Conservation (phyloP, 2,888 invertebrate species). For the Endotricha flammealis region DNA sequence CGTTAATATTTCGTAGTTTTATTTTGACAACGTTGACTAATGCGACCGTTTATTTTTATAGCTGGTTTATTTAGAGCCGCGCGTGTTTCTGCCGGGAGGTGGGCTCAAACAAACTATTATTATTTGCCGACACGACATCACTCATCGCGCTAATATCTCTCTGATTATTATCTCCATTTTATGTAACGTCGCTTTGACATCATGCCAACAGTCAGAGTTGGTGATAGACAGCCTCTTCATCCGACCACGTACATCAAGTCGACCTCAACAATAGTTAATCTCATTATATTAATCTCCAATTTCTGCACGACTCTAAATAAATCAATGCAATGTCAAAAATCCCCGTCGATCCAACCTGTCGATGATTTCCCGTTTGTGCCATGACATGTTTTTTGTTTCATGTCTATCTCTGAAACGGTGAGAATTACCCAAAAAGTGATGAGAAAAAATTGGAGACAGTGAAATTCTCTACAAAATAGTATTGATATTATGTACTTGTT, state of each 20-base stretch:
- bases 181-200: slow-evolving; percentile 58
- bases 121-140: slow-evolving; percentile 69
- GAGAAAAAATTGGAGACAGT: too few relatives aligned
- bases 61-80: slow-evolving; percentile 64
- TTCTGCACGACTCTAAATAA: too few relatives aligned
- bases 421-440: too few relatives aligned
- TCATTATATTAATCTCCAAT: too few relatives aligned
- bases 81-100: slow-evolving; percentile 57
- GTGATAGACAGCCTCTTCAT: slow-evolving; percentile 33
- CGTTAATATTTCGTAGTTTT: slow-evolving; percentile 61
- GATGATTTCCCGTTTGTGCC: too few relatives aligned
- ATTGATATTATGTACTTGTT: too few relatives aligned
- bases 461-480: too few relatives aligned
- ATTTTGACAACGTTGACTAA: slow-evolving; percentile 75
- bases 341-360: too few relatives aligned
- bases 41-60: slow-evolving; percentile 74
- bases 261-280: background rate
- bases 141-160: slow-evolving; percentile 66
- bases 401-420: too few relatives aligned
- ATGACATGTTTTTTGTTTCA: too few relatives aligned
- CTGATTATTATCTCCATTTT: slow-evolving; percentile 63
- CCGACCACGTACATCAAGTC: slow-evolving; percentile 5
- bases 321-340: too few relatives aligned
- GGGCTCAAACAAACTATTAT: slow-evolving; percentile 62
- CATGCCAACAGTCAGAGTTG: slow-evolving; percentile 44